Conservation (phyloP, 2,797 vertebrate genomes). For the Gymnoscopelus braueri region DNA sequence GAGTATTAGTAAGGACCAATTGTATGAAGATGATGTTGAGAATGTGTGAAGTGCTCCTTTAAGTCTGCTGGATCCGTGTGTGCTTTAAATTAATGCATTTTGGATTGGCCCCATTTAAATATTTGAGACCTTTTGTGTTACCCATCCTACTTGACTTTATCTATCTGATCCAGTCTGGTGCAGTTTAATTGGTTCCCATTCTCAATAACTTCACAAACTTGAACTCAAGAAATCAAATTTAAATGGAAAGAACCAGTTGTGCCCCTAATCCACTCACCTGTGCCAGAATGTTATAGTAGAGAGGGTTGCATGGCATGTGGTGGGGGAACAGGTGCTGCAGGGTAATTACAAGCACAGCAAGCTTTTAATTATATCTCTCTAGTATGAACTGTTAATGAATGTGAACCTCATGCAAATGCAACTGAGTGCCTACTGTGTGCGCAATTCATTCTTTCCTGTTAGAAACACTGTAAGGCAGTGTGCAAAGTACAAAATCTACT, state of each 20-base stretch:
- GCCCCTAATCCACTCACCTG: constrained; percentile 52
- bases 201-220: constrained; percentile 61
- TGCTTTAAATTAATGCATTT: constrained; percentile 41
- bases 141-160: constrained; percentile 29
- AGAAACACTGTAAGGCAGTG: too few relatives aligned
- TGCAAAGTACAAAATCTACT: too few relatives aligned
- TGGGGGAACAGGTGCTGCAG: constrained; percentile 72
- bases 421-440: constrained; percentile 50
- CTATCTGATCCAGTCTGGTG: constrained; percentile 38
- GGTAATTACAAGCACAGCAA: constrained; percentile 79
- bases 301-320: constrained; percentile 42
- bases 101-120: constrained; percentile 52
- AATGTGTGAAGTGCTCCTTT: too few relatives aligned
- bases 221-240: constrained; percentile 61
- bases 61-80: too few relatives aligned
- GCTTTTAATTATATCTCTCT: constrained; percentile 80
- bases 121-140: constrained; percentile 50
- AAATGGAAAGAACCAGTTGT: constrained; percentile 62
- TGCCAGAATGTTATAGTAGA: constrained; percentile 34
- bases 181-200: constrained; percentile 51
- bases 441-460: constrained; percentile 1
- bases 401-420: constrained; percentile 67
- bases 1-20: too few relatives aligned
- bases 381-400: constrained; percentile 77
- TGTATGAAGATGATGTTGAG: too few relatives aligned